Evolutionary conservation across 2,888 invertebrate species (phyloP).

Genomic region (Notodonta ziczac): DNA sequence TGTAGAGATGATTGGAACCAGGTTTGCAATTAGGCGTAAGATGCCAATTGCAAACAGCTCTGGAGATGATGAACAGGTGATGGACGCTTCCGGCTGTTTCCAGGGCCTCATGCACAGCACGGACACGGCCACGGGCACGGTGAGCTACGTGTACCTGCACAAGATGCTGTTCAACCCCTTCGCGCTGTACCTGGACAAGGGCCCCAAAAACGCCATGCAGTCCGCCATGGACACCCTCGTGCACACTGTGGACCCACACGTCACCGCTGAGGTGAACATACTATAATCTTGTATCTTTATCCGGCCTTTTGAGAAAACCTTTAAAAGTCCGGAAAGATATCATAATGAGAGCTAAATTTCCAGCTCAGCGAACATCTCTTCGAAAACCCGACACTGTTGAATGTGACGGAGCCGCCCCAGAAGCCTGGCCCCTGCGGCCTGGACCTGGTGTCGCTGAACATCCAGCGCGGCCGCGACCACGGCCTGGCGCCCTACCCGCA

Average conservation of each 20-base stretch:
- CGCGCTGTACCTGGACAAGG: conserved; percentile 85
- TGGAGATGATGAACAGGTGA: too few relatives aligned
- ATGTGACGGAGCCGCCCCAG: conserved; percentile 35
- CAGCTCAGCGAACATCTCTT: conserved; percentile 89
- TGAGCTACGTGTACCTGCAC: conserved; percentile 89
- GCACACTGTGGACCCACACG: conserved; percentile 85
- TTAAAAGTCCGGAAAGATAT: too few relatives aligned
- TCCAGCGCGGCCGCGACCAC: conserved; percentile 95
- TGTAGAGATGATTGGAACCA: too few relatives aligned
- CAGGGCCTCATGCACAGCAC: conserved; percentile 89
- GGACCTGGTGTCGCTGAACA: conserved; percentile 94
- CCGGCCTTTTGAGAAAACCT: too few relatives aligned
- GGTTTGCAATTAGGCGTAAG: too few relatives aligned
- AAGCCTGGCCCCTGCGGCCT: conserved; percentile 86
- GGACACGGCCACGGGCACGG: conserved; percentile 79
- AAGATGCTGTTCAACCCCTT: conserved; percentile 93
- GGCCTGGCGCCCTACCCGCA: conserved; percentile 91
- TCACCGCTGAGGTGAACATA: conserved; percentile 84
- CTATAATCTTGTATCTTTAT: background rate
- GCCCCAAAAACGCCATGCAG: conserved; percentile 86
- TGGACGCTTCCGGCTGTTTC: conserved; percentile 22
- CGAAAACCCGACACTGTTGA: conserved; percentile 73
- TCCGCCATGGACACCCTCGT: conserved; percentile 88
- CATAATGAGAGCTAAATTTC: conserved; percentile 12
- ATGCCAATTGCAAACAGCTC: too few relatives aligned